A percentile compares a stretch with the other conserved stretches of the same genome.
phyloP scores from a whole-genome alignment of 2,113 vertebrate species.

The Rhea pennata region DNA sequence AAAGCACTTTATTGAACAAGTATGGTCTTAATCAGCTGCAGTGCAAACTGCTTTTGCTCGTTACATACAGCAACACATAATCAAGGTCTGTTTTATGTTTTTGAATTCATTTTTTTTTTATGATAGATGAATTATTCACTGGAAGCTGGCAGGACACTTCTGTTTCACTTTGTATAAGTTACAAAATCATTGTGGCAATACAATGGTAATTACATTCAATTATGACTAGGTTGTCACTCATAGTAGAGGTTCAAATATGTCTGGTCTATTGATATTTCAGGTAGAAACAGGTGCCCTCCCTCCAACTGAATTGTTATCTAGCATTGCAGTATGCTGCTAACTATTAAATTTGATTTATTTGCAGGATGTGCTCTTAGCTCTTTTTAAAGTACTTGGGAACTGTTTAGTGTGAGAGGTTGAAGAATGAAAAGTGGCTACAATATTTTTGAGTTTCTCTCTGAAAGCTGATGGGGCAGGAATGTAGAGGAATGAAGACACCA shows the following conservation, averaged over 20 bases:
- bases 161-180: background rate
- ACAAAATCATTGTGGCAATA: background rate
- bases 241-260: background rate
- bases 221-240: background rate
- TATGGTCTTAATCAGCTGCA: background rate
- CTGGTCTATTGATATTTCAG: background rate
- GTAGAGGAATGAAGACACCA: background rate
- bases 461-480: background rate
- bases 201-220: background rate
- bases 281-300: background rate
- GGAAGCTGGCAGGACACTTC: background rate
- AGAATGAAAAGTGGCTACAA: background rate
- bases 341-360: background rate
- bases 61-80: background rate
- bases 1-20: background rate
- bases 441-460: background rate
- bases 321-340: background rate
- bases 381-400: background rate
- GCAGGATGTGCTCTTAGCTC: background rate
- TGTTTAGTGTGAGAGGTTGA: background rate
- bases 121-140: background rate
- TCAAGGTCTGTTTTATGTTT: background rate
- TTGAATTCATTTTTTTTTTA: background rate
- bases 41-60: background rate
- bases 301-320: background rate